Base-by-base conservation (phyloP, 2,888 invertebrate species). In the Anticlea derivata region DNA sequence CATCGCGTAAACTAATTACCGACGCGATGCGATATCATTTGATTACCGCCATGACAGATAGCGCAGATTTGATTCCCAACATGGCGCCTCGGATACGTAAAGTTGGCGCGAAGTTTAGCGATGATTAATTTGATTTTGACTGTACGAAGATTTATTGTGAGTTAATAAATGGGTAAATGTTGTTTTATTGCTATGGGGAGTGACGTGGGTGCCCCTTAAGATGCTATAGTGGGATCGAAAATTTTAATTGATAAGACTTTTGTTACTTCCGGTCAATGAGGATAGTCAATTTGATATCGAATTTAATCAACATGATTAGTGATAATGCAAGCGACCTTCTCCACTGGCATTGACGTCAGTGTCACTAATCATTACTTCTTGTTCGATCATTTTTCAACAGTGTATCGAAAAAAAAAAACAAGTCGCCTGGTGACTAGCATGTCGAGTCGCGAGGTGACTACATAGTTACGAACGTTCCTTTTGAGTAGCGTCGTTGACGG, bases 21-120 rank as follows among this genome's bases (percentile, higher is more conserved):
- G 64, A 55, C 63, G 73, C 73, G 78, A 76, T 78, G 71, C 80
- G 77, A 82, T 84, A 83, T 86, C 80, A 87, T 89, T 88, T 79
- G 83, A 86, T 88, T 85, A 84, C 77, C 55, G 52, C 57, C 86
- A n/a, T n/a, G n/a, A n/a, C n/a, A 85, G 86, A 87, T 86, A 86
- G 75, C 80, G 70, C 60, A 82, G 80, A 87, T 85, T 83, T 66
- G 73, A 87, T 86, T 76, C 64, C 72, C 72, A 58, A 58, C 59
- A 60, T 60, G 72, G 73, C 74, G 66, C 30, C 54, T 62, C 64
- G 61, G 70, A 75, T 71, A 43, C 58, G 56, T 51, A 43, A 60
- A 60, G 54, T 76, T 79, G 51, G 65, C 66, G 68, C 70, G 65
- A 81, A 85, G 80, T 85, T 86, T 78, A 65, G 70, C 70, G 56